Base-by-base conservation (phyloP, 2,113 vertebrate genomes). In the Callaeas wilsoni region DNA sequence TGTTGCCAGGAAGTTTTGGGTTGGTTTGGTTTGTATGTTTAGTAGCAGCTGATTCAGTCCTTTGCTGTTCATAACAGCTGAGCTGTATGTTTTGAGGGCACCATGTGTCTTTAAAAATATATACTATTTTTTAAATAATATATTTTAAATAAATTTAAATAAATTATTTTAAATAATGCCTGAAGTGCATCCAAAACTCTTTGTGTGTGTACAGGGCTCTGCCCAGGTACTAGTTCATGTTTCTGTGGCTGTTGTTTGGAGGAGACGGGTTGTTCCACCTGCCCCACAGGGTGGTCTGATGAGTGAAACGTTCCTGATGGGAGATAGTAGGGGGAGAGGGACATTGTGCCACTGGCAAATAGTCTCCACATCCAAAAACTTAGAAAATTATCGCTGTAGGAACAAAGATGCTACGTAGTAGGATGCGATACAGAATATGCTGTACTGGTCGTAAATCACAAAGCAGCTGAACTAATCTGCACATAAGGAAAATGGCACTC, bases 381-480 rank as follows among this genome's bases (percentile, higher is more conserved):
- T 23, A 67, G 20, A 55, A 79, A 79, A 84, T 59, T 10, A n/a
- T 65, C 0, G 0, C 44, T 64, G 32, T 26, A 70, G 52, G 65
- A 79, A 60, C 29, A 71, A 74, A 50, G 57, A 56, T 81, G 68
- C 47, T 85, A 8, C 0, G 0, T 10, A 25, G 59, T 29, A 74
- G 73, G 76, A 64, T 50, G 47, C 22, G 80, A 35, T 35, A 64
- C 32, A 9, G 62, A 63, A 41, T 37, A 3, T 21, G 39, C 83
- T 44, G 68, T 35, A 20, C 12, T n/a, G 46, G 59, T 56, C 1
- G 1, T 90, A 94, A 96, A 83, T 56, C 93, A 84, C 4, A 14
- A 30, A 68, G 88, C 78, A 86, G 82, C 85, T 69, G 91, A 94
- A 90, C 59, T 92, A 71, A 95, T 73, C 74, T 80, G 69, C 76